Percentiles rank a stretch among this genome's conserved stretches.
These are phyloP conservation scores for Perca flavescens DNA, from an alignment of 2,113 vertebrate species.

Conservation along the genomic window DNA sequence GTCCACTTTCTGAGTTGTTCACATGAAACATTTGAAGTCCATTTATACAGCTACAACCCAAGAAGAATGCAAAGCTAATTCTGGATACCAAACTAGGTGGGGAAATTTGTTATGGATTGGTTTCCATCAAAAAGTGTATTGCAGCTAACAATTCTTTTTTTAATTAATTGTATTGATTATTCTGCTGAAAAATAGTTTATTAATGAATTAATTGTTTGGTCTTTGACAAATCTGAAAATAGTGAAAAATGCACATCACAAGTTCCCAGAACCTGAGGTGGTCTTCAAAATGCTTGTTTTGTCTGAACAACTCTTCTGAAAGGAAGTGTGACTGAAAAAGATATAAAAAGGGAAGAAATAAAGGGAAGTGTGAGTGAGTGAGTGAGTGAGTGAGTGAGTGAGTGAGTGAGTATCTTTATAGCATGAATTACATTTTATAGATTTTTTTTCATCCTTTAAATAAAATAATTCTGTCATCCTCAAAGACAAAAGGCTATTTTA, in stretches of 20 bases:
- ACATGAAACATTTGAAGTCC: neutral
- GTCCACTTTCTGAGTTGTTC: constrained; percentile 12
- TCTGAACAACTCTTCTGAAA: neutral
- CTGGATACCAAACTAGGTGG: neutral
- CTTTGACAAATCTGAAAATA: neutral
- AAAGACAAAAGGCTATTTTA: neutral
- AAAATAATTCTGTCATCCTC: neutral
- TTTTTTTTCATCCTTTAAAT: neutral
- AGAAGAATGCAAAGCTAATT: constrained; percentile 6
- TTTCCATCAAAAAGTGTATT: neutral
- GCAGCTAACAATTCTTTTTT: neutral
- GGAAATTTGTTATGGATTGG: neutral
- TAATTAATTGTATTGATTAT: neutral
- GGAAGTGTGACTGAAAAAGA: neutral
- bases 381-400: neutral
- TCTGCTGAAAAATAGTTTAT: neutral
- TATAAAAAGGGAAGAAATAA: too few species aligned
- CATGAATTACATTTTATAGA: neutral
- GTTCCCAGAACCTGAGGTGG: neutral
- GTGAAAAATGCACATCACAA: neutral
- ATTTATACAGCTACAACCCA: neutral
- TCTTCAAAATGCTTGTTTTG: neutral
- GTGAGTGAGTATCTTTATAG: neutral
- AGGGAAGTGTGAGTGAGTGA: neutral
- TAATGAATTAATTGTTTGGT: neutral